Evolutionary conservation across 1,140 invertebrate species (phyloP).

Genomic region (Conus ventricosus): DNA sequence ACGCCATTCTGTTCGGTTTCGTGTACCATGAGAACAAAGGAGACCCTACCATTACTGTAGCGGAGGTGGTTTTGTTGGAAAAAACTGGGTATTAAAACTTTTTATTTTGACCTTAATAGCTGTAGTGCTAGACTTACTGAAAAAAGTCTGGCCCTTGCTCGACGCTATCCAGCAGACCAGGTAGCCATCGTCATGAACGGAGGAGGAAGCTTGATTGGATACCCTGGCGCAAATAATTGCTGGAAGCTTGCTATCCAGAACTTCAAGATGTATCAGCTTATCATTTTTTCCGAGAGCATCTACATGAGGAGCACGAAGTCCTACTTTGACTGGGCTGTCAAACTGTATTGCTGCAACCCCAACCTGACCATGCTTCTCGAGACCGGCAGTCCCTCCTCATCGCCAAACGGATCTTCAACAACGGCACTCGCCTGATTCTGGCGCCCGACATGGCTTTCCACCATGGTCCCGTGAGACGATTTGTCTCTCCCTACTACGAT

Average conservation of each 20-base stretch:
- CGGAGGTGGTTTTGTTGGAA: constrained; percentile 45
- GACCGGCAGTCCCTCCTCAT: constrained; percentile 43
- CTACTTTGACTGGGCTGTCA: not conserved
- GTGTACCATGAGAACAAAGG: constrained; percentile 51
- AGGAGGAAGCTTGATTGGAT: constrained; percentile 51
- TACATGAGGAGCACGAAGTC: constrained; percentile 10
- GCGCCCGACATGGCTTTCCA: constrained; percentile 45
- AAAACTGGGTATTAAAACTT: constrained; percentile 35
- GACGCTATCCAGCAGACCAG: constrained; percentile 33
- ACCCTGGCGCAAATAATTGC: constrained; percentile 15
- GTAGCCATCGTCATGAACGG: constrained; percentile 47
- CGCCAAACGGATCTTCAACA: constrained; percentile 30
- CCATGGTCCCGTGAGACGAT: constrained; percentile 23
- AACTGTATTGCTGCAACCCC: constrained; percentile 33
- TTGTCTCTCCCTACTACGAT: constrained; percentile 31
- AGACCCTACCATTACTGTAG: constrained; percentile 50
- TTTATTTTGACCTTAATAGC: constrained; percentile 41
- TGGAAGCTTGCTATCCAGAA: constrained; percentile 16
- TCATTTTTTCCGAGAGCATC: constrained; percentile 49
- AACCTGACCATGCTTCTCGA: constrained; percentile 48
- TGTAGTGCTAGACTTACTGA: constrained; percentile 23
- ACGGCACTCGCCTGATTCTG: constrained; percentile 23
- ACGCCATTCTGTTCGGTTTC: constrained; percentile 50
- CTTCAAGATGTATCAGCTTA: constrained; percentile 34
- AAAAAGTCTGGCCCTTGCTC: constrained; percentile 5